These are phyloP conservation scores for Lasius fuliginosus DNA, from an alignment of 2,888 invertebrate species.

Conservation along the genomic window DNA sequence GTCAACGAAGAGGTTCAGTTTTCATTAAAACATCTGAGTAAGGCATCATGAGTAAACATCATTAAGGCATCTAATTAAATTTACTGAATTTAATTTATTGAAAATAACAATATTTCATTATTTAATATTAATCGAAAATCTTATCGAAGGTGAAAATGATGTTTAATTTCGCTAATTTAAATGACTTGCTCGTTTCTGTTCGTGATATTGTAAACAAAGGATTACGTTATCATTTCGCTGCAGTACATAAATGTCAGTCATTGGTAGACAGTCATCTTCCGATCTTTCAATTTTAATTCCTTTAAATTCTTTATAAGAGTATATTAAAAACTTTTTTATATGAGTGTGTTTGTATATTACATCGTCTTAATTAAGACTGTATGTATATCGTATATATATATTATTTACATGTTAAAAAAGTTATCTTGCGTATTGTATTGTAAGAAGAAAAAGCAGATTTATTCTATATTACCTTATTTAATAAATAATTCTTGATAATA, in stretches of 20 bases:
- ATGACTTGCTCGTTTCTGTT: not conserved
- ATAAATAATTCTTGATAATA: not conserved
- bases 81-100: too few species aligned
- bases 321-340: not conserved
- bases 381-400: not conserved
- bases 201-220: not conserved
- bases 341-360: not conserved
- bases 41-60: too few species aligned
- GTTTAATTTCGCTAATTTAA: not conserved
- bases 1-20: not conserved
- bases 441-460: not conserved
- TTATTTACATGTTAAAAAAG: not conserved
- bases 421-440: not conserved
- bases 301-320: not conserved
- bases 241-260: not conserved
- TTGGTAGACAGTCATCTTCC: not conserved
- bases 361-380: not conserved
- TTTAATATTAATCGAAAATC: not conserved
- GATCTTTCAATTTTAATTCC: not conserved
- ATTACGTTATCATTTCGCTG: slow-evolving; percentile 26
- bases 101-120: not conserved
- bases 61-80: not conserved
- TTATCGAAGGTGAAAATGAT: not conserved
- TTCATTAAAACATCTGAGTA: not conserved
- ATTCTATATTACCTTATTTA: not conserved